Evolutionary conservation across 2,888 invertebrate genomes (phyloP).

Genomic region (Platycheirus albimanus): DNA sequence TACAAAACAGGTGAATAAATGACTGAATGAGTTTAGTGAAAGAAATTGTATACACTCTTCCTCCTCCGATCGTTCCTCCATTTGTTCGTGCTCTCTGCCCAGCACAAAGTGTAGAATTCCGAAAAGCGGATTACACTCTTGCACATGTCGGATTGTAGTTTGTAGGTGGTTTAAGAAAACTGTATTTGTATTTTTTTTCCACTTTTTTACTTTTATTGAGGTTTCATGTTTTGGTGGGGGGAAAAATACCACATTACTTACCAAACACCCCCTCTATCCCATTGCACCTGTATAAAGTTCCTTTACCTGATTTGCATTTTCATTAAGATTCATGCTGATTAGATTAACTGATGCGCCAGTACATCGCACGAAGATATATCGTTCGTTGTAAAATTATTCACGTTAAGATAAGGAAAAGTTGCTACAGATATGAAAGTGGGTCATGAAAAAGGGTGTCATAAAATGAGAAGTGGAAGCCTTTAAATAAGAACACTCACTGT

Average conservation of each 20-base stretch:
- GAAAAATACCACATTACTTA: neutral
- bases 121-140: constrained; percentile 27
- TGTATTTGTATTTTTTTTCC: no score
- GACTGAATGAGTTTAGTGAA: constrained; percentile 3
- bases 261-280: neutral
- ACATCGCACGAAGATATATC: constrained; percentile 2
- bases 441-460: constrained; percentile 39
- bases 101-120: neutral
- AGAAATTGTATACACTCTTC: constrained; percentile 1
- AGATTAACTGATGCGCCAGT: constrained; percentile 21
- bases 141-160: constrained; percentile 9
- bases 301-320: constrained; percentile 60
- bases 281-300: constrained; percentile 22
- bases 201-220: constrained; percentile 33
- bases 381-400: constrained; percentile 5
- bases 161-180: constrained; percentile 27
- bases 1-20: constrained; percentile 33
- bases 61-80: neutral
- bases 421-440: constrained; percentile 43
- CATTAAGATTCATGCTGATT: constrained; percentile 42
- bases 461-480: neutral
- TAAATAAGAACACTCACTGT: no score
- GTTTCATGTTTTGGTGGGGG: constrained; percentile 40
- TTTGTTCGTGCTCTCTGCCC: neutral
- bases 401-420: constrained; percentile 24